phyloP scores from a whole-genome alignment of 2,888 invertebrate genomes.

The Pyrochroa serraticornis region DNA sequence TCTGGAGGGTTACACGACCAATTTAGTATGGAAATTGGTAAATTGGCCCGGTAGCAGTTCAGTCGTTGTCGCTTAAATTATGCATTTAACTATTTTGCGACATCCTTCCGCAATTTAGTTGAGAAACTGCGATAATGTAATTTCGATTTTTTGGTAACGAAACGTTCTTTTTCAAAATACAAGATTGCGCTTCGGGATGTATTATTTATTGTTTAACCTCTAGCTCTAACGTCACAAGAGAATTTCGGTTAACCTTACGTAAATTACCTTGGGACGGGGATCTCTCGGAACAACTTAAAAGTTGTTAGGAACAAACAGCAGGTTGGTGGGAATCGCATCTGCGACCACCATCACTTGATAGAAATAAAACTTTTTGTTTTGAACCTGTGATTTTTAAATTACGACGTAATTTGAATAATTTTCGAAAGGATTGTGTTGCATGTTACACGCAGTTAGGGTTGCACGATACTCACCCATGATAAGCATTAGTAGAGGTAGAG shows the following conservation, averaged over 20 bases:
- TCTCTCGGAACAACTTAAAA: constrained; percentile 25
- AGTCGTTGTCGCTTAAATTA: too few species aligned
- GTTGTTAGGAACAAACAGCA: constrained; percentile 8
- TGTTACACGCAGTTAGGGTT: constrained; percentile 38
- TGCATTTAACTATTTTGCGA: too few species aligned
- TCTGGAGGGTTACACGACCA: too few species aligned
- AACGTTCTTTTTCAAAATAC: neutral
- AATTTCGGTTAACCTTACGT: constrained; percentile 7
- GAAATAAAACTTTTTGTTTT: neutral
- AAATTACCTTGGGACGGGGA: constrained; percentile 20
- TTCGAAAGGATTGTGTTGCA: constrained; percentile 31
- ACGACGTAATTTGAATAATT: neutral
- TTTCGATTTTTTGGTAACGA: too few species aligned
- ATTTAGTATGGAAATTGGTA: too few species aligned
- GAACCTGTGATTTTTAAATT: neutral
- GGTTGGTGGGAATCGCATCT: neutral
- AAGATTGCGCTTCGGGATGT: constrained; percentile 10
- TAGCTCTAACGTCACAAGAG: constrained; percentile 2
- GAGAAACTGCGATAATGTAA: too few species aligned
- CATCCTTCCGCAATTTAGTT: too few species aligned
- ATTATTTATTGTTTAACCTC: constrained; percentile 26
- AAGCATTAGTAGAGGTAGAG: constrained; percentile 76
- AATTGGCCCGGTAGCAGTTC: too few species aligned
- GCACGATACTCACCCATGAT: constrained; percentile 71
- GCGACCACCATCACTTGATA: neutral